A percentile compares a stretch with the other conserved stretches of the same genome.
phyloP scores from a whole-genome alignment of 2,888 invertebrate genomes.

The Melieria crassipennis region DNA sequence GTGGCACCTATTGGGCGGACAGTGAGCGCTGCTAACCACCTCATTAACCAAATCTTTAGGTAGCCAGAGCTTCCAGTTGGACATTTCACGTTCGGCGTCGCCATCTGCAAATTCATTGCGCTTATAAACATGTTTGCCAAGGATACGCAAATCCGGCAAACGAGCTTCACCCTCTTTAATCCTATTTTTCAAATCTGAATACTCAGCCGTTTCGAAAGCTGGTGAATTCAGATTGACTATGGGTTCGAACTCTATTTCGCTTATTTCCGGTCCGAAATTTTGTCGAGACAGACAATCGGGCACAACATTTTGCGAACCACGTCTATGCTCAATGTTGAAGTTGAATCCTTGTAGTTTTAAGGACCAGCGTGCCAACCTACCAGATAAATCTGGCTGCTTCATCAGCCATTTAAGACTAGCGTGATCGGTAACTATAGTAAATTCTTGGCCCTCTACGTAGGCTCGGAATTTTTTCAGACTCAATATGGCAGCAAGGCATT shows the following conservation, averaged over 20 bases:
- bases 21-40: slow-evolving; percentile 2
- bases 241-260: not conserved
- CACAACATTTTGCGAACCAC: slow-evolving; percentile 30
- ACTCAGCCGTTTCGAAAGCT: slow-evolving; percentile 7
- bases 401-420: slow-evolving; percentile 9
- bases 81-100: not conserved
- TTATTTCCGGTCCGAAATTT: slow-evolving; percentile 19
- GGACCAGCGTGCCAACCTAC: not conserved
- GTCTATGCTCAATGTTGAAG: slow-evolving; percentile 29
- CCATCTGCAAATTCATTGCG: slow-evolving; percentile 31
- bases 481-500: slow-evolving; percentile 19
- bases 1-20: not conserved
- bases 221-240: slow-evolving; percentile 7
- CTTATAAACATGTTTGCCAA: slow-evolving; percentile 22
- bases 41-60: not conserved
- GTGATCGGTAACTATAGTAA: slow-evolving; percentile 25
- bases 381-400: not conserved
- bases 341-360: not conserved
- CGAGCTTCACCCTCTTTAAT: slow-evolving; percentile 6
- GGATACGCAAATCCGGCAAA: slow-evolving; percentile 21
- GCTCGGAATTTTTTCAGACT: slow-evolving; percentile 23
- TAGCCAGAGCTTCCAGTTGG: slow-evolving; percentile 17
- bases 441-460: slow-evolving; percentile 28
- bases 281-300: slow-evolving; percentile 30
- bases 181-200: slow-evolving; percentile 11